A percentile compares a stretch with the other conserved stretches of the same genome.
These are phyloP conservation scores for Pollachius pollachius DNA, from an alignment of 2,113 vertebrate species.

Conservation along the genomic window DNA sequence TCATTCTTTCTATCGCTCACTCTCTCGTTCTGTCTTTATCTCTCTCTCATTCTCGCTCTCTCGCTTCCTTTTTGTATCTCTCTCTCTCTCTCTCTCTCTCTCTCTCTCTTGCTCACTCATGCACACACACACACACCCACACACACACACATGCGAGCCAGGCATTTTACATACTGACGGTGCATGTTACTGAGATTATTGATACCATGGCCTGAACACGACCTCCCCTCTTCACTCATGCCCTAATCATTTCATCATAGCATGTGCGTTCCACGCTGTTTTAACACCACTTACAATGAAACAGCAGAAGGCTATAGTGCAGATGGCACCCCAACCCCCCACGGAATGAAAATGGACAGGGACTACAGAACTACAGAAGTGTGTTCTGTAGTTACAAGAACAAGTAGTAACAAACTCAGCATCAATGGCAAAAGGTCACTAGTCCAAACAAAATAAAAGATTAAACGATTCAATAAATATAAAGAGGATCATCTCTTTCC, in stretches of 20 bases:
- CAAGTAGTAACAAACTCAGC: too few species aligned
- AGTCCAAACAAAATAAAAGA: too few species aligned
- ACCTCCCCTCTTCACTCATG: slow-evolving; percentile 75
- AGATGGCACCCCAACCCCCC: background rate
- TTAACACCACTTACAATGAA: slow-evolving; percentile 10
- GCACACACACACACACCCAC: slow-evolving; percentile 33
- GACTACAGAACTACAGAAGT: too few species aligned
- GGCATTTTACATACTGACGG: slow-evolving; percentile 67
- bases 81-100: background rate
- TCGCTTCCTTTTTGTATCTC: background rate
- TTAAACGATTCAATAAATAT: too few species aligned
- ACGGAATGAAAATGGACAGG: too few species aligned
- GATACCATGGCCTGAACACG: slow-evolving; percentile 58
- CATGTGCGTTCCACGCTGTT: slow-evolving; percentile 53
- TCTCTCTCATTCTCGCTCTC: too few species aligned
- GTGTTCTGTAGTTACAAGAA: too few species aligned
- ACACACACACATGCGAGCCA: slow-evolving; percentile 43
- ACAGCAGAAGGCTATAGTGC: background rate
- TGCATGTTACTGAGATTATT: slow-evolving; percentile 77
- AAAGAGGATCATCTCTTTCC: too few species aligned
- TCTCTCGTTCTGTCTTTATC: slow-evolving; percentile 2
- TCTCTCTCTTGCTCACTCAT: slow-evolving; percentile 15
- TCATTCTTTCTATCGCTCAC: too few species aligned
- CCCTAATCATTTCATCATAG: slow-evolving; percentile 78
- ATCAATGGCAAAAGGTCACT: too few species aligned